Evolutionary conservation across 2,797 vertebrate species (phyloP).

Genomic region (Lithobates sylvaticus): DNA sequence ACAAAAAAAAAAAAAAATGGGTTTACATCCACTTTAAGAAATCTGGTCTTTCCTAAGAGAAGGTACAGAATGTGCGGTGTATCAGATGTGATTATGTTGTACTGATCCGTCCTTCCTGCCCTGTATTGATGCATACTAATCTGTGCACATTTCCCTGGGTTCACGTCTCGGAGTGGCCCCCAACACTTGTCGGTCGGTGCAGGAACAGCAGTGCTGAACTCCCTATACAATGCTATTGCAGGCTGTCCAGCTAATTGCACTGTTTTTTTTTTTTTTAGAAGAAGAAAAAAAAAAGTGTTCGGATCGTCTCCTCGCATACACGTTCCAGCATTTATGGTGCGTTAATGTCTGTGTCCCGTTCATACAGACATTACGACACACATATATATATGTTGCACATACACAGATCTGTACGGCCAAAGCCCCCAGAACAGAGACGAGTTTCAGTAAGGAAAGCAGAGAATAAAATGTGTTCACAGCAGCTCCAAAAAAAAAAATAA

Average conservation of each 20-base stretch:
- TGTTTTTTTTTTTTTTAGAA: constrained; percentile 25
- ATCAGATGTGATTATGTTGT: too few relatives aligned
- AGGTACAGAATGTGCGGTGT: too few relatives aligned
- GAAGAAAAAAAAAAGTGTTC: constrained; percentile 53
- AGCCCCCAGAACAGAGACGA: background rate
- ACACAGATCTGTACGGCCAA: background rate
- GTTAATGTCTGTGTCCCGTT: background rate
- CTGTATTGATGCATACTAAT: too few relatives aligned
- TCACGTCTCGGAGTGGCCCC: constrained; percentile 13
- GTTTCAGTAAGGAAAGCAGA: background rate
- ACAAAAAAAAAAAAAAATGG: too few relatives aligned
- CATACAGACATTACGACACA: background rate
- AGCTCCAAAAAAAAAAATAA: too few relatives aligned
- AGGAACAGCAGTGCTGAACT: constrained; percentile 16
- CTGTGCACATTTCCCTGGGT: too few relatives aligned
- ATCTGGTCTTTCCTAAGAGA: too few relatives aligned
- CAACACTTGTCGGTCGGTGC: background rate
- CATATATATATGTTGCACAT: constrained; percentile 1
- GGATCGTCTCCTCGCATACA: background rate
- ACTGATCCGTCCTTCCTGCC: too few relatives aligned
- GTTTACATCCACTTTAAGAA: too few relatives aligned
- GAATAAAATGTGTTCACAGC: constrained; percentile 89
- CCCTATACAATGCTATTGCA: background rate
- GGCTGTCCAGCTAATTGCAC: background rate
- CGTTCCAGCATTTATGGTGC: background rate